A percentile compares a stretch with the other conserved stretches of the same genome.
phyloP scores from a whole-genome alignment of 1,140 invertebrate genomes.

The Orius insidiosus region DNA sequence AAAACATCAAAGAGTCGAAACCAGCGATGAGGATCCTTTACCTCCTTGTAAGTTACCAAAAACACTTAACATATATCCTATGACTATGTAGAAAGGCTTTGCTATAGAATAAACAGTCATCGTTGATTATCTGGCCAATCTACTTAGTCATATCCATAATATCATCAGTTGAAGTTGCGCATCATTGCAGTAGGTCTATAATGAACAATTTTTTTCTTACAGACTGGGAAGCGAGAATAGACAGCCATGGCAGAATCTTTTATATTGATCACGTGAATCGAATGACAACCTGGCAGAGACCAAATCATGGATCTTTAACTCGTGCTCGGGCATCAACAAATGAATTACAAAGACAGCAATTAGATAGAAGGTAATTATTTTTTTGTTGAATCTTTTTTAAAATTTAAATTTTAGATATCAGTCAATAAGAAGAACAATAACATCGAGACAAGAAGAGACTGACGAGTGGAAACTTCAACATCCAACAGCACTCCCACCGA shows the following conservation, averaged over 20 bases:
- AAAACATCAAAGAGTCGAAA: constrained; percentile 38
- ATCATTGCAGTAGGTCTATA: too few relatives aligned
- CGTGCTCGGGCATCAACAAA: constrained; percentile 34
- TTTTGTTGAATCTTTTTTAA: too few relatives aligned
- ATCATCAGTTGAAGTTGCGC: too few relatives aligned
- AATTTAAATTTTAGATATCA: constrained; percentile 43
- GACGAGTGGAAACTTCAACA: constrained; percentile 11
- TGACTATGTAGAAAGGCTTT: too few relatives aligned
- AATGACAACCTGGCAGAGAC: constrained; percentile 84
- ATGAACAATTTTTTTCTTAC: too few relatives aligned
- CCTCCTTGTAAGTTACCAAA: constrained; percentile 47
- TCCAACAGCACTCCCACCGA: neutral
- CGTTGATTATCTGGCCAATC: too few relatives aligned
- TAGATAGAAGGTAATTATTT: constrained; percentile 56
- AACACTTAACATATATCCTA: too few relatives aligned
- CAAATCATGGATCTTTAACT: constrained; percentile 30
- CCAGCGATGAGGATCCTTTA: constrained; percentile 56
- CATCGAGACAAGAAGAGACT: constrained; percentile 30
- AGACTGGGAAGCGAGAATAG: constrained; percentile 85
- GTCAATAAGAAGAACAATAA: constrained; percentile 70
- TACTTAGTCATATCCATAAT: too few relatives aligned
- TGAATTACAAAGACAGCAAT: constrained; percentile 53
- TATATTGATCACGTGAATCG: constrained; percentile 83
- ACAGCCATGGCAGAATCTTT: constrained; percentile 79
- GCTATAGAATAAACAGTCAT: too few relatives aligned